Evolutionary conservation across 2,888 invertebrate genomes (phyloP), one percentile per base, ranked within the genome.

Genomic region (Adineta ricciae): DNA sequence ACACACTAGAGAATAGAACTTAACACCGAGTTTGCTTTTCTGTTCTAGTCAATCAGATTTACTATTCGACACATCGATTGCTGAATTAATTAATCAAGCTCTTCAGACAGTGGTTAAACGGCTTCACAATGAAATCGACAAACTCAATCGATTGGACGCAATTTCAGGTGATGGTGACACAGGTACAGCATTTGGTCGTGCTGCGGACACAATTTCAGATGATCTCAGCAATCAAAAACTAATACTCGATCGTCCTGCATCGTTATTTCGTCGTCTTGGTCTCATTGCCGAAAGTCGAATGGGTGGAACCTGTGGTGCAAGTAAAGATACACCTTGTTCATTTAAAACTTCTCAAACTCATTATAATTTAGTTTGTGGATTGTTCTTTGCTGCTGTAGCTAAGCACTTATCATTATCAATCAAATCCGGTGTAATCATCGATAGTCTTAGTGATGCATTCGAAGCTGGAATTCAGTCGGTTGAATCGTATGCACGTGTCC

Each of bases 81-180:
- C 41, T 78, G 32, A 41, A 38, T 41, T 41, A 11, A 32, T 78
- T 41, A 41, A 78, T 78, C 41, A 78, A 41, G 78, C 38, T 49
- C 46, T 89, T 49, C 86, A 87, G 83, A 86, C 87, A 50, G 89
- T 89, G 1, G 89, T 89, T 84, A 87, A 93, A 41, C 92, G 92
- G 24, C 88, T 95, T 84, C 91, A 93, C 50, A 91, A 92, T 52
- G 92, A 92, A 86, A 93, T 93, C 87, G 91, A 91, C 32, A 91
- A 93, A 86, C 88, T 93, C 89, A 89, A 92, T 89, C 90, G 90
- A 54, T 92, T 95, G 86, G 95, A 95, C 89, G 91, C 92, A 0
- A 93, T 93, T 64, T 92, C 92, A 87, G 94, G 94, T 0, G 94
- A 94, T 88, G 94, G 94, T 0, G 94, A 95, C 89, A 94, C 94